Conservation (phyloP, 2,113 vertebrate genomes). For the Aegithalos caudatus region DNA sequence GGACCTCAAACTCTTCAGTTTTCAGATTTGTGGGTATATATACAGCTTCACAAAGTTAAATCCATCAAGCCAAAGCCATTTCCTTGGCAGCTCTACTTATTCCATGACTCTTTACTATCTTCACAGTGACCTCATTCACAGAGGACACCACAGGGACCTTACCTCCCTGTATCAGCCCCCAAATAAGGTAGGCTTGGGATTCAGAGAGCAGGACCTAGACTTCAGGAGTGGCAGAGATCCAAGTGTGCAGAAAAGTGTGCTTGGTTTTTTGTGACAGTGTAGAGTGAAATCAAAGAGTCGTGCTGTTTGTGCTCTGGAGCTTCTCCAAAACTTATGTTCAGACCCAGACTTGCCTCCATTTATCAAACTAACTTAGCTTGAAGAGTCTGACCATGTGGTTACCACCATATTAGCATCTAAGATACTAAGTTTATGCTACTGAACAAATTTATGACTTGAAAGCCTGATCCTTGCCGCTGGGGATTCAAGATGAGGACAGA, state of each 20-base stretch:
- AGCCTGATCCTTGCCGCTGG: constrained; percentile 6
- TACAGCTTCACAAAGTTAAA: not conserved
- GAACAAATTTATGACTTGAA: constrained; percentile 51
- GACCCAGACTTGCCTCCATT: not conserved
- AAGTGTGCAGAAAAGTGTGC: not conserved
- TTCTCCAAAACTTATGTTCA: constrained; percentile 16
- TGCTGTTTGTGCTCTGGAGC: not conserved
- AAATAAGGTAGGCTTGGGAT: not conserved
- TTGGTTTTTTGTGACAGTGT: not conserved
- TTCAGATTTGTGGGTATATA: not conserved
- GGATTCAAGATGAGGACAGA: not conserved
- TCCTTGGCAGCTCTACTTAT: not conserved
- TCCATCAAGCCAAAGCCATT: not conserved
- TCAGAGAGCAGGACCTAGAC: not conserved
- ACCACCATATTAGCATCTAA: constrained; percentile 5
- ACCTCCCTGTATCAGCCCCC: not conserved
- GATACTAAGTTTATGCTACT: constrained; percentile 30
- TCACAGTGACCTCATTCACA: not conserved
- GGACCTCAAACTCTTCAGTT: not conserved
- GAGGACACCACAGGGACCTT: not conserved
- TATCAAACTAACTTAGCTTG: constrained; percentile 10
- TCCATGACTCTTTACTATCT: not conserved
- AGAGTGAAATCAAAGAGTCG: not conserved
- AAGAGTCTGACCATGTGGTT: constrained; percentile 5
- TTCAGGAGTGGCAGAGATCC: not conserved